Evolutionary conservation across 2,113 vertebrate species (phyloP).

Genomic region (Stigmatopora argus): DNA sequence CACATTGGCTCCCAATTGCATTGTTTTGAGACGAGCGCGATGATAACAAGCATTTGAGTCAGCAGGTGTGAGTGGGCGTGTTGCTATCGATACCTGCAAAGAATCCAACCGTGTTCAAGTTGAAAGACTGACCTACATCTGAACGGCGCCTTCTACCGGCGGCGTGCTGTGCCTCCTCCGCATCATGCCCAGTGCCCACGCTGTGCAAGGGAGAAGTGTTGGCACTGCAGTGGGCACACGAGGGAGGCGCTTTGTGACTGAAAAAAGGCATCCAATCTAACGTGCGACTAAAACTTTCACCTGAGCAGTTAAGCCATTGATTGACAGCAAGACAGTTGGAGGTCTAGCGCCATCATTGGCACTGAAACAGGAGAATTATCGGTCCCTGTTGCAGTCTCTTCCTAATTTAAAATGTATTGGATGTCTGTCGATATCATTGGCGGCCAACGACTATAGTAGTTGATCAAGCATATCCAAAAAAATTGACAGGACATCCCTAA

Average conservation of each 20-base stretch:
- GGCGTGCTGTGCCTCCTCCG: slow-evolving; percentile 33
- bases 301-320: too few relatives aligned
- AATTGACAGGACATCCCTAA: too few relatives aligned
- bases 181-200: slow-evolving; percentile 25
- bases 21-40: slow-evolving; percentile 34
- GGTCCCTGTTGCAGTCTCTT: too few relatives aligned
- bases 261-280: too few relatives aligned
- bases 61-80: slow-evolving; percentile 45
- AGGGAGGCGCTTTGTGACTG: not conserved
- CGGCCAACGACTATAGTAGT: too few relatives aligned
- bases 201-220: slow-evolving; percentile 18
- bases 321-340: too few relatives aligned
- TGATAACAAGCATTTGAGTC: slow-evolving; percentile 36
- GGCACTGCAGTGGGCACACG: slow-evolving; percentile 23
- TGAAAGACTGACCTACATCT: slow-evolving; percentile 60
- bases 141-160: slow-evolving; percentile 22
- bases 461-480: too few relatives aligned
- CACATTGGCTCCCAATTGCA: slow-evolving; percentile 4
- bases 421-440: too few relatives aligned
- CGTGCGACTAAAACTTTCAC: too few relatives aligned
- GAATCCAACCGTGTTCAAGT: slow-evolving; percentile 38
- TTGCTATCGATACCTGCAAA: slow-evolving; percentile 55
- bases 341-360: too few relatives aligned
- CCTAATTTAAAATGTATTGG: too few relatives aligned
- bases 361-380: too few relatives aligned